These are phyloP conservation scores for Gallinago paraguaiae DNA, from an alignment of 2,113 vertebrate genomes.

Conservation along the genomic window DNA sequence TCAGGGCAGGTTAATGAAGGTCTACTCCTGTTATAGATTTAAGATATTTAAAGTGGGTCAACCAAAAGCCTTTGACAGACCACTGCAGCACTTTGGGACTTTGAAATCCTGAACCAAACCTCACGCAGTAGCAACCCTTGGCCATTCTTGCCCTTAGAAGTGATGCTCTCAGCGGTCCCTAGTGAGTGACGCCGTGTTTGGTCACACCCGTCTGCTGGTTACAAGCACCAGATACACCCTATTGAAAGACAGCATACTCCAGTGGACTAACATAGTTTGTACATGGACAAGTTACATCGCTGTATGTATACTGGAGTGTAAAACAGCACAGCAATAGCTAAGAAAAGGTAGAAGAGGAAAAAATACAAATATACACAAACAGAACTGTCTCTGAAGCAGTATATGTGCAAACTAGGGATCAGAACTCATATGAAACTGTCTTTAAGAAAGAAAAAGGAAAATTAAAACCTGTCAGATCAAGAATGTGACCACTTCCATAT, in stretches of 20 bases:
- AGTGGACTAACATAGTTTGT: not conserved
- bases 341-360: slow-evolving; percentile 4
- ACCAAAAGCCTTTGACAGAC: not conserved
- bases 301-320: not conserved
- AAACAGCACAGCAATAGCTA: slow-evolving; percentile 17
- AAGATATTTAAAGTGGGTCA: slow-evolving; percentile 41
- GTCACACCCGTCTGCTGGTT: not conserved
- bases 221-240: not conserved
- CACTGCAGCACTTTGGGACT: not conserved
- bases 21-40: not conserved
- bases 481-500: not conserved
- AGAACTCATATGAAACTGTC: not conserved
- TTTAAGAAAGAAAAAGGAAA: not conserved
- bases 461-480: not conserved
- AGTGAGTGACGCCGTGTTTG: not conserved
- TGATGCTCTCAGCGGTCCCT: not conserved
- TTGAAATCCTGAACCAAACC: not conserved
- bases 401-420: not conserved
- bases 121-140: not conserved
- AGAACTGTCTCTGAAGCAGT: not conserved
- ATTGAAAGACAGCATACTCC: not conserved
- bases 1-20: slow-evolving; percentile 55
- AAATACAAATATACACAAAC: not conserved
- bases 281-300: not conserved
- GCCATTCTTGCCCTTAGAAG: not conserved